These are phyloP conservation scores for Plodia interpunctella DNA, from an alignment of 1,140 invertebrate genomes.

Conservation along the genomic window DNA sequence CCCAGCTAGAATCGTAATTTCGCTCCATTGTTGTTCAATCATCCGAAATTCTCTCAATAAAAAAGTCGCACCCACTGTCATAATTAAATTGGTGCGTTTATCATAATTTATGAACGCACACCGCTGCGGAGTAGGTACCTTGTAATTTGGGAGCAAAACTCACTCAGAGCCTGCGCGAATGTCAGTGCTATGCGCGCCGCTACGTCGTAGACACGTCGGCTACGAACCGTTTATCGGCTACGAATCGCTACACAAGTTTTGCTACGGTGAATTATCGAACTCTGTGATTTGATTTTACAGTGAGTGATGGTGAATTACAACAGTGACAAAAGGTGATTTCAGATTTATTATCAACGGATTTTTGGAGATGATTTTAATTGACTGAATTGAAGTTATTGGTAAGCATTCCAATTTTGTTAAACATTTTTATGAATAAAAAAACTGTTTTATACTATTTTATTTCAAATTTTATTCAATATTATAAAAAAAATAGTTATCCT, in stretches of 20 bases:
- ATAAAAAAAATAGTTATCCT: too few species aligned
- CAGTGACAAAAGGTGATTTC: neutral
- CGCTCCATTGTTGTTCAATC: conserved; percentile 5
- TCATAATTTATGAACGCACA: conserved; percentile 4
- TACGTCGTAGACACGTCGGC: conserved; percentile 1
- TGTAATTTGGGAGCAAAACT: conserved; percentile 4
- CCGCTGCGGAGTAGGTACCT: neutral
- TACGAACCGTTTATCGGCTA: neutral
- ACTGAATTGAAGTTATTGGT: conserved; percentile 1
- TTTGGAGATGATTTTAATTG: conserved; percentile 1
- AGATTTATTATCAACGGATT: neutral
- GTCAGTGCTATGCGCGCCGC: neutral
- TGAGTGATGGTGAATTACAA: neutral
- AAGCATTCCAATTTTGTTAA: neutral
- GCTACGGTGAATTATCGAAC: neutral
- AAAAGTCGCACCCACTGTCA: neutral
- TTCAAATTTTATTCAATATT: neutral
- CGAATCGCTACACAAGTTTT: conserved; percentile 6
- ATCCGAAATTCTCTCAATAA: conserved; percentile 5
- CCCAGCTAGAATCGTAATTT: neutral
- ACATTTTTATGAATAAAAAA: too few species aligned
- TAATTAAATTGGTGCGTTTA: conserved; percentile 6
- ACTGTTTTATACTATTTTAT: neutral
- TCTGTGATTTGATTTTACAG: conserved; percentile 2
- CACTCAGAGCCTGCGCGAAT: conserved; percentile 1